These are phyloP conservation scores for Okapia johnstoni DNA, from an alignment of 2,113 vertebrate species.

Conservation along the genomic window DNA sequence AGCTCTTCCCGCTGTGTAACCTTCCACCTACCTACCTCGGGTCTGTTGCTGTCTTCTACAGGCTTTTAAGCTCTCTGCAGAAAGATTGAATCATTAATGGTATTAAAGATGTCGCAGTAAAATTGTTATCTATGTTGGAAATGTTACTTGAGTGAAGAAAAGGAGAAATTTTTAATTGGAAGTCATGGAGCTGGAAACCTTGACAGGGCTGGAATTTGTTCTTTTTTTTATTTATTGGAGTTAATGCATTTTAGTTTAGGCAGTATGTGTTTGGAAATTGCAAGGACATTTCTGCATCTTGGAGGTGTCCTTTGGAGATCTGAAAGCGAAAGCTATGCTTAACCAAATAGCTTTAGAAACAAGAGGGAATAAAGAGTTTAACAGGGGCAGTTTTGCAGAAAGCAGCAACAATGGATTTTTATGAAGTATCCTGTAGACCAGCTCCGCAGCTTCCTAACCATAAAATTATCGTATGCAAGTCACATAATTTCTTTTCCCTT, in stretches of 20 bases:
- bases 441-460: neutral
- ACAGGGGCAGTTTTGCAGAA: neutral
- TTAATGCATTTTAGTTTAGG: constrained; percentile 22
- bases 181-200: constrained; percentile 69
- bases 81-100: constrained; percentile 78
- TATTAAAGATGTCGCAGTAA: constrained; percentile 70
- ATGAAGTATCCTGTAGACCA: neutral
- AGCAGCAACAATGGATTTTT: neutral
- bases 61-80: constrained; percentile 57
- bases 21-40: constrained; percentile 65
- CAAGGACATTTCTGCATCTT: constrained; percentile 11
- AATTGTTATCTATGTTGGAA: constrained; percentile 66
- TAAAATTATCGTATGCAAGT: neutral
- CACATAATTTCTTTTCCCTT: neutral
- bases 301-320: neutral
- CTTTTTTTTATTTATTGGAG: constrained; percentile 68
- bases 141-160: constrained; percentile 58
- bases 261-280: constrained; percentile 16
- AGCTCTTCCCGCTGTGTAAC: constrained; percentile 71
- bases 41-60: constrained; percentile 31
- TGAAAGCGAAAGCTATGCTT: neutral
- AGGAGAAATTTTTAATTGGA: constrained; percentile 72
- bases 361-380: neutral
- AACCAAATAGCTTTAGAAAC: constrained; percentile 19
- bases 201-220: neutral